Conservation (phyloP, 2,113 vertebrate species). For the Sander vitreus region DNA sequence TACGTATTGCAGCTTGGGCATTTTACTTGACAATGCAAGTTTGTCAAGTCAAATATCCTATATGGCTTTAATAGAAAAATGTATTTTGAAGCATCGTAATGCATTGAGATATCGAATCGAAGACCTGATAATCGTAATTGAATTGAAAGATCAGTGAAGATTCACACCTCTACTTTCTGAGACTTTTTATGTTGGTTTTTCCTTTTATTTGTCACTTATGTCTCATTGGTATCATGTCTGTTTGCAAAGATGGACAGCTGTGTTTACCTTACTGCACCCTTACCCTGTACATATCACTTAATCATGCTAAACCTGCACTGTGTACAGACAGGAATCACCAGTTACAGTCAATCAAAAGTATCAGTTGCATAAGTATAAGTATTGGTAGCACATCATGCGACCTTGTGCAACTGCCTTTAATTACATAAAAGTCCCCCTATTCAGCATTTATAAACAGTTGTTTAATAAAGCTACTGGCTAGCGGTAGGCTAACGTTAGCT, state of each 20-base stretch:
- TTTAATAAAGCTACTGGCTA: no score
- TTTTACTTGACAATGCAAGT: no score
- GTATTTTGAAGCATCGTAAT: no score
- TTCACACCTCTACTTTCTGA: no score
- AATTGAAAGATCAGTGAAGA: no score
- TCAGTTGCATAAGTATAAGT: not conserved
- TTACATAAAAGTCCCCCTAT: not conserved
- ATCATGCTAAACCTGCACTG: not conserved
- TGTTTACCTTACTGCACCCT: slow-evolving; percentile 15
- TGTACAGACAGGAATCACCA: not conserved
- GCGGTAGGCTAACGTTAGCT: no score
- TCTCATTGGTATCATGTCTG: not conserved
- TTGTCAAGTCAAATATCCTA: no score
- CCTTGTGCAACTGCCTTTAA: no score
- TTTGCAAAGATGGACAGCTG: slow-evolving; percentile 40
- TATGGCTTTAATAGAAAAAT: no score
- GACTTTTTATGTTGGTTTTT: not conserved
- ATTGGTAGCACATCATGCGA: not conserved
- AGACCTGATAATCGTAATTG: no score
- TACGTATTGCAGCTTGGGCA: no score
- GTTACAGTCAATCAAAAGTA: not conserved
- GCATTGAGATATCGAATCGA: no score
- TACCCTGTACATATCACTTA: slow-evolving; percentile 12
- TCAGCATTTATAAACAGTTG: not conserved
- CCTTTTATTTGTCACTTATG: slow-evolving; percentile 2